Percentiles rank a stretch among this genome's conserved stretches.
Conservation (phyloP, 1,140 invertebrate genomes). For the Littorina saxatilis region DNA sequence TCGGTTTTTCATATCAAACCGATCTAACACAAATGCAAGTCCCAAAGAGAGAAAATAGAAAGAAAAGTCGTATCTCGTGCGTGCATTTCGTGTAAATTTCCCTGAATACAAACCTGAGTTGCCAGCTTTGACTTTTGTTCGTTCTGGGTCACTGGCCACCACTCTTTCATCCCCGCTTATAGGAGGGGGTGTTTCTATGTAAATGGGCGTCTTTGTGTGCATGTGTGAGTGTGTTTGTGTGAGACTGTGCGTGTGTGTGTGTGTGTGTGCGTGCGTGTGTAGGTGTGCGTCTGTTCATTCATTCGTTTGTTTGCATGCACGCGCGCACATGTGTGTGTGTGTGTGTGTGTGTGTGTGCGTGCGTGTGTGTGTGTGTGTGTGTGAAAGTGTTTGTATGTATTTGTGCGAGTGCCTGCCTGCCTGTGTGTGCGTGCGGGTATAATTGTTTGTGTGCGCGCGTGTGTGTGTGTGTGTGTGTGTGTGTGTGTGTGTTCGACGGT, state of each 20-base stretch:
- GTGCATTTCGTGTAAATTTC: background rate
- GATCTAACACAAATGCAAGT: too few relatives aligned
- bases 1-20: too few relatives aligned
- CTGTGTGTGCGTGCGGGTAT: background rate
- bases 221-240: background rate
- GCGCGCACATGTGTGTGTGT: background rate
- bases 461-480: conserved; percentile 15
- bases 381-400: background rate
- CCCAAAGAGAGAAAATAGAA: too few relatives aligned
- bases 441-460: background rate
- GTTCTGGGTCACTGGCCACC: too few relatives aligned
- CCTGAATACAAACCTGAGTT: too few relatives aligned
- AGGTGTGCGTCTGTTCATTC: background rate
- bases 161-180: background rate
- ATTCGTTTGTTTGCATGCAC: background rate
- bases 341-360: conserved; percentile 12
- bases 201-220: background rate
- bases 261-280: background rate
- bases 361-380: background rate
- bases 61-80: background rate
- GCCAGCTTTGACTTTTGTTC: too few relatives aligned
- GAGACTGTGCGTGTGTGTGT: background rate
- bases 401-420: background rate
- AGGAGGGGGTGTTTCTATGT: background rate
- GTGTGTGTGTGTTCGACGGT: conserved; percentile 10